Percentiles rank a stretch among this genome's conserved stretches.
These are phyloP conservation scores for Dinomys branickii DNA, from an alignment of 2,113 vertebrate species.

Conservation along the genomic window DNA sequence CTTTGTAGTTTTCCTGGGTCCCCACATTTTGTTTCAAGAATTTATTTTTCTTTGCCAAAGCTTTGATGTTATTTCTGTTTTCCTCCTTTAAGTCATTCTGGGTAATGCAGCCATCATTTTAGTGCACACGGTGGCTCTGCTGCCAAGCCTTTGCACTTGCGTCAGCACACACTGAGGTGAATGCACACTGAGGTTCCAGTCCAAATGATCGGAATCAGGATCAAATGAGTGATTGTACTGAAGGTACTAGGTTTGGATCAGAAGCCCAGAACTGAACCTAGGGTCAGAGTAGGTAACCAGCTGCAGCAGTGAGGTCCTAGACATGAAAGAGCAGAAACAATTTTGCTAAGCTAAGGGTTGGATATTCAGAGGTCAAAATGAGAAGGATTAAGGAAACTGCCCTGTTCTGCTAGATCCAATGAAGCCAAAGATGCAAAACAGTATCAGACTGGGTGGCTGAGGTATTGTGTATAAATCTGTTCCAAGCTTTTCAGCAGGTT, in stretches of 20 bases:
- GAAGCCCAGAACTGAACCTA: neutral
- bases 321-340: neutral
- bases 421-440: neutral
- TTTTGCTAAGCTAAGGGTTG: conserved; percentile 41
- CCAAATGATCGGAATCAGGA: neutral
- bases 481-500: neutral
- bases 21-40: conserved; percentile 54
- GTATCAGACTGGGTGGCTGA: no score
- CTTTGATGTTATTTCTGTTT: conserved; percentile 49
- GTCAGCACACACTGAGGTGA: neutral
- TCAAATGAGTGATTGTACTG: neutral
- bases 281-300: neutral
- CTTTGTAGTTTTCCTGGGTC: conserved; percentile 55
- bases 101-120: neutral
- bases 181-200: neutral
- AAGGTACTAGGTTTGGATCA: neutral
- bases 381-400: neutral
- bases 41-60: conserved; percentile 59
- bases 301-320: neutral
- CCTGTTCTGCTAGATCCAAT: neutral
- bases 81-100: conserved; percentile 33
- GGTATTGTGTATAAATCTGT: neutral
- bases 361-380: conserved; percentile 1
- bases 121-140: neutral
- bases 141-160: neutral